Evolutionary conservation across 2,797 vertebrate genomes (phyloP), one percentile per base, ranked within the genome.

Genomic region (Epinephelus coioides): DNA sequence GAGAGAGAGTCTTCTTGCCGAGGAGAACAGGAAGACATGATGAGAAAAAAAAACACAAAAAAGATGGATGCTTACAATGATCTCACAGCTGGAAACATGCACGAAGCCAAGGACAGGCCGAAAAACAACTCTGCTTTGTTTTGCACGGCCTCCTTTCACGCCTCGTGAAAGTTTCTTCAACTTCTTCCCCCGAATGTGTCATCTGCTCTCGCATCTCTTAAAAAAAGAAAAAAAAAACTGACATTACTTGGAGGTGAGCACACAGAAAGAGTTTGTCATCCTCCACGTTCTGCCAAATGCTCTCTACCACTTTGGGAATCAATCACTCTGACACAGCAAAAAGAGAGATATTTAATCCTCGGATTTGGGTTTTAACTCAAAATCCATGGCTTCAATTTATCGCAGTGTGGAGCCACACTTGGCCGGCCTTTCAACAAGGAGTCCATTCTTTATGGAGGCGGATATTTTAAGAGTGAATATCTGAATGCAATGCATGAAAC

Each of bases 31-130:
- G 85, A 82, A 86, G 66, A 83, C 23, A 56, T 15, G 44, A 78
- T 9, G 44, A 51, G 21, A 8, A 25, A 50, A 54, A 55, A 43
- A 59, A 50, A 50, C 47, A 30, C 47, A 30, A 56, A 68, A 62
- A 66, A 74, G 44, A 81, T 55, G 47, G 73, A 89, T 62, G 51
- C 51, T 82, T 44, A 14, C 15, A 62, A 21, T 77, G 72, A 84
- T 79, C 76, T 82, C 79, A 86, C 77, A 83, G 78, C 88, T 91
- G 87, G 82, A 89, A 85, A 73, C 47, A 40, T 25, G 50, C 76
- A 84, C 2, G 7, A 81, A 76, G 77, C 64, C 86, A 83, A 89
- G 68, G 81, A 81, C 73, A 50, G n/a, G 63, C 79, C 82, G 2
- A 27, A 59, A 55, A 81, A 47, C 59, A 65, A 38, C 27, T 13